Base-by-base conservation (phyloP, 2,113 vertebrate species). In the Dasypus novemcinctus region DNA sequence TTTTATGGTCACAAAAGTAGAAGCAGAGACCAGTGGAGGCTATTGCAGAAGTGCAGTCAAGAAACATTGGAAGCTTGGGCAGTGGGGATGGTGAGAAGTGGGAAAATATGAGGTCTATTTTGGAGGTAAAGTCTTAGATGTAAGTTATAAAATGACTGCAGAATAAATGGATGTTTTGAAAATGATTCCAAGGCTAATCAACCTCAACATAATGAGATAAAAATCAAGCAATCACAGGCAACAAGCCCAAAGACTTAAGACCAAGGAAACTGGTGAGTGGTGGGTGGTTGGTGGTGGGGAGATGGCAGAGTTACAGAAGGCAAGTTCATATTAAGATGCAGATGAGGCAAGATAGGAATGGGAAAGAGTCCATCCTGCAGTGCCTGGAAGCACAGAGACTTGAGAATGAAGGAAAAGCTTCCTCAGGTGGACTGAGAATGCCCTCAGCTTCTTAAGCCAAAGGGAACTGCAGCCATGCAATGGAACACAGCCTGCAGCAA, bases 101-200 rank as follows among this genome's bases (percentile, higher is more conserved):
- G 43, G 38, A 72, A 95, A 91, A 78, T 20, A 81, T 3, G 69
- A 69, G 21, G 36, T 87, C 27, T 41, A 59, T 81, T 95, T 91
- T 74, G 66, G 54, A 95, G 76, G 46, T 82, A 66, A 85, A 84
- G 76, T 92, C 76, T 88, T 92, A n/a, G 71, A 57, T 75, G 5
- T 27, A 71, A 87, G 36, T 68, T 68, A 84, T 68, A 43, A 68
- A 90, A 83, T 36, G 20, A 25, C 81, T 87, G 90, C 46, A 93
- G 64, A 75, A 82, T 29, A 9, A 75, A 80, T 59, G 66, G 33
- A n/a, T 66, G 69, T 63, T 95, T 90, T 64, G 64, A 89, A 96
- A 95, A 49, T 49, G 33, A 94, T 54, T 74, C 31, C 57, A 94
- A 83, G 36, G 27, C 36, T 36, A 14, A 78, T 49, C n/a, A 41